Evolutionary conservation across 2,113 vertebrate species (phyloP).

Genomic region (Pseudorectes ferrugineus): DNA sequence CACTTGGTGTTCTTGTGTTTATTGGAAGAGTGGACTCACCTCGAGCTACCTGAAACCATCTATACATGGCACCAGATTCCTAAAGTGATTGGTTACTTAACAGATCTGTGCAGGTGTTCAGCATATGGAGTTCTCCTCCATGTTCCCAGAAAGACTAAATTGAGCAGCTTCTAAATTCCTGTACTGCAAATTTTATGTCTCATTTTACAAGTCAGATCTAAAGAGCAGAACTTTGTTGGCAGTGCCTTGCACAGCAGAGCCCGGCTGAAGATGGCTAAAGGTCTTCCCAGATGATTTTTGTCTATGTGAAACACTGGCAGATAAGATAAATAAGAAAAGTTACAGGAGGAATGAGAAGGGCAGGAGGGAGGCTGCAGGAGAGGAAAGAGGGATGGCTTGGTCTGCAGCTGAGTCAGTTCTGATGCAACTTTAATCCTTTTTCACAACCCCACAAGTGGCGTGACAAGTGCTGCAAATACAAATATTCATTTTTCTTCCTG

Average conservation of each 20-base stretch:
- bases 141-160: not conserved
- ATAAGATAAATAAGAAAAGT: not conserved
- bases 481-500: conserved; percentile 20
- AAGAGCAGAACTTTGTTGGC: not conserved
- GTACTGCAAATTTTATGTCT: not conserved
- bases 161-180: not conserved
- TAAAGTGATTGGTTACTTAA: not conserved
- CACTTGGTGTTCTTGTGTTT: not conserved
- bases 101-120: not conserved
- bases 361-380: not conserved
- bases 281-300: not conserved
- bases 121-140: not conserved
- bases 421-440: not conserved
- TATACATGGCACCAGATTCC: not conserved
- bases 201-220: not conserved
- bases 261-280: not conserved
- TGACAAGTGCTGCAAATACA: not conserved
- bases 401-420: not conserved
- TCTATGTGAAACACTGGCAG: not conserved
- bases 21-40: not conserved
- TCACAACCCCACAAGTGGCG: not conserved
- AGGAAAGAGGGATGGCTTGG: not conserved
- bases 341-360: not conserved
- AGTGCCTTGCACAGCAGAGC: not conserved
- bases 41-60: not conserved